Evolutionary conservation across 2,888 invertebrate species (phyloP), one percentile per base, ranked within the genome.

Genomic region (Clunio marinus): DNA sequence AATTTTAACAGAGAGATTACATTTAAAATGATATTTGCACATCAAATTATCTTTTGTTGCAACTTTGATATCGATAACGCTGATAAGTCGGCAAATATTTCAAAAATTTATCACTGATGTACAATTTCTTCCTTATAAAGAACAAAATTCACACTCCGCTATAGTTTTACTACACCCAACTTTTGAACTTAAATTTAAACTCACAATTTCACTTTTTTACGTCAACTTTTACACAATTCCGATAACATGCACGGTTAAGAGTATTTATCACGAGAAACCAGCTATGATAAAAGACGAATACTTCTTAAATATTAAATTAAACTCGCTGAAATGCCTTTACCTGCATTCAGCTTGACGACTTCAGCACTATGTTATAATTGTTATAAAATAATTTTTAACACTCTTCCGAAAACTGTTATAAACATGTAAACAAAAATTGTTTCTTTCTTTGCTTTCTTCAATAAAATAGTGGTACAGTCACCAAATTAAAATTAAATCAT

Each of bases 121-220:
- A 41, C 41, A 41, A 41, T 41, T 41, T 41, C 2, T 41, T 41
- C 41, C 41, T n/a, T 41, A 41, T 41, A 41, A 41, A 41, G 41
- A 41, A n/a, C n/a, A n/a, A n/a, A 5, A 41, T 41, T 41, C 10
- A 15, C 41, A n/a, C 41, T 10, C 41, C n/a, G n/a, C n/a, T n/a
- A n/a, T n/a, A n/a, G n/a, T n/a, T n/a, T n/a, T n/a, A 15, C 41
- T 41, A 41, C 41, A 41, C 41, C 41, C 41, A 41, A 41, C n/a
- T 13, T 41, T 41, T 41, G 10, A 10, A 13, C 41, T 5, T 5
- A 10, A 10, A 15, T n/a, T 41, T 41, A 10, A n/a, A 41, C 41
- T 41, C 41, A 41, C 41, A 41, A n/a, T 41, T 41, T 41, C 41
- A 41, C 41, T 41, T n/a, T 41, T n/a, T 3, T 15, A 41, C 41